Percentiles rank a stretch among this genome's conserved stretches.
These are phyloP conservation scores for Epiblema foenella DNA, from an alignment of 2,888 invertebrate genomes.

Conservation along the genomic window DNA sequence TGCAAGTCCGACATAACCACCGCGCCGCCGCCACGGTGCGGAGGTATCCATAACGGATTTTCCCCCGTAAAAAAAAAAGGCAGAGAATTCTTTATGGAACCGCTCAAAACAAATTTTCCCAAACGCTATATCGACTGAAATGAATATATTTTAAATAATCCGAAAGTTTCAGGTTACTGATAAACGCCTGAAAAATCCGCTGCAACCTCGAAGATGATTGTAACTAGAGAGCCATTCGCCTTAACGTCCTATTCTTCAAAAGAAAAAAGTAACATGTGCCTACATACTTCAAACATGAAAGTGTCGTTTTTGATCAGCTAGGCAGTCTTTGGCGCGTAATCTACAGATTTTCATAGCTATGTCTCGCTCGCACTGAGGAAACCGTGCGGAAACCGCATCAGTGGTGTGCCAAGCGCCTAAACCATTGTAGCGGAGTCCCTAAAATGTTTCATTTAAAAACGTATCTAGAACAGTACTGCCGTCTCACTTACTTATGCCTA, in stretches of 20 bases:
- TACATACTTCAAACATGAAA: background rate
- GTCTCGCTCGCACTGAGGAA: too few species aligned
- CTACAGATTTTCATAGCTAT: too few species aligned
- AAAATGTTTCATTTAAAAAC: background rate
- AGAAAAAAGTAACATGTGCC: background rate
- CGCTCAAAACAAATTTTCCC: background rate
- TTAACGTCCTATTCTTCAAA: background rate
- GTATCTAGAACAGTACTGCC: background rate
- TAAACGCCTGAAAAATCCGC: constrained; percentile 25
- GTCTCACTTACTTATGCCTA: background rate
- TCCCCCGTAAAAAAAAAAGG: too few species aligned
- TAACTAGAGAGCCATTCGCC: constrained; percentile 8
- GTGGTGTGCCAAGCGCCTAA: too few species aligned
- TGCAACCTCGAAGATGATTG: constrained; percentile 6
- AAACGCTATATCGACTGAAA: constrained; percentile 2
- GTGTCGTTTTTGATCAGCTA: background rate
- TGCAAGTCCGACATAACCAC: too few species aligned
- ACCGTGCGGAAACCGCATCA: too few species aligned
- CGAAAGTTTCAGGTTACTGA: constrained; percentile 23
- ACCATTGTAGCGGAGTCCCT: constrained; percentile 7
- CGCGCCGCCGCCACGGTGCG: too few species aligned
- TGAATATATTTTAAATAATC: constrained; percentile 14
- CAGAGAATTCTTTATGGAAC: background rate
- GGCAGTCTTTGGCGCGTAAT: too few species aligned
- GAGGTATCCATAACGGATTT: too few species aligned